Conservation (phyloP, 2,797 vertebrate genomes). For the Eleutherodactylus coqui region DNA sequence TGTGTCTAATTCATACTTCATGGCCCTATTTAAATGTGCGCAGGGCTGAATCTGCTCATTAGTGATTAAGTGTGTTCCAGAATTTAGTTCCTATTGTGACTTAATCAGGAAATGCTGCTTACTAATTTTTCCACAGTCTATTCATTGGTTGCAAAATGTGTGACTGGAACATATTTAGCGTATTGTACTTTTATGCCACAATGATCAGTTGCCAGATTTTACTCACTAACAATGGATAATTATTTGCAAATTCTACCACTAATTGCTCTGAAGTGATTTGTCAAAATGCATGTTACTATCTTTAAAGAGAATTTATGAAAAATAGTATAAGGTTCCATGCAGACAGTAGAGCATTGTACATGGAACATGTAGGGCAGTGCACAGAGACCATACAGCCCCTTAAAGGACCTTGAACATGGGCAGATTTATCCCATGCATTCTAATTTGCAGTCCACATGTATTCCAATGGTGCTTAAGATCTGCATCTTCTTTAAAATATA, state of each 20-base stretch:
- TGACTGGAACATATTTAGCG: background rate
- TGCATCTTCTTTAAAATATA: too few relatives aligned
- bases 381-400: background rate
- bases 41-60: background rate
- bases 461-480: too few relatives aligned
- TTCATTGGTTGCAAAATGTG: background rate
- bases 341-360: background rate
- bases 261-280: background rate
- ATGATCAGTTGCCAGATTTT: background rate
- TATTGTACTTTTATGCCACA: background rate
- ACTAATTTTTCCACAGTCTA: background rate
- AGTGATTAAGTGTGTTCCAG: slow-evolving; percentile 15
- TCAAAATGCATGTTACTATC: background rate
- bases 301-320: too few relatives aligned
- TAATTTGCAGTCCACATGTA: too few relatives aligned
- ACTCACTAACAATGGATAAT: background rate
- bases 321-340: background rate
- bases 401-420: too few relatives aligned
- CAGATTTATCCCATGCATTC: too few relatives aligned
- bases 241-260: background rate
- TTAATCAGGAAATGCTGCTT: background rate
- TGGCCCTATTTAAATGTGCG: slow-evolving; percentile 24
- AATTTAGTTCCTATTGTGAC: slow-evolving; percentile 17
- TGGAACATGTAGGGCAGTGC: background rate
- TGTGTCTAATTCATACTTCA: slow-evolving; percentile 21